Evolutionary conservation across 2,113 vertebrate species (phyloP).

Genomic region (Clupea harengus): DNA sequence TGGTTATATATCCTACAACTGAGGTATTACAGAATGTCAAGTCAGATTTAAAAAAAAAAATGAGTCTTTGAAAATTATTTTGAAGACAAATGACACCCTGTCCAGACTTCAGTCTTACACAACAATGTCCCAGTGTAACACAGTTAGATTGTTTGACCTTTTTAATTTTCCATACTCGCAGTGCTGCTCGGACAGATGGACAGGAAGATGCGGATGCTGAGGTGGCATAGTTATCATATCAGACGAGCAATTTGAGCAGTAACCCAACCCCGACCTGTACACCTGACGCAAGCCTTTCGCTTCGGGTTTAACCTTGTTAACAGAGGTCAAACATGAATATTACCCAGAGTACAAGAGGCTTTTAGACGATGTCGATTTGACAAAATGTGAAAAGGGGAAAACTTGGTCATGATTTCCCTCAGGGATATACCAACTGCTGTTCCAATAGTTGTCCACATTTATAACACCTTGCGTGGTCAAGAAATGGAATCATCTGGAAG

Average conservation of each 20-base stretch:
- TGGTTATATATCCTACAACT: not conserved
- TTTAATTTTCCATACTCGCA: not conserved
- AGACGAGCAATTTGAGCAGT: slow-evolving; percentile 58
- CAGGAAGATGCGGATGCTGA: slow-evolving; percentile 60
- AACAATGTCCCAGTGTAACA: not conserved
- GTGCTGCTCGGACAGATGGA: not conserved
- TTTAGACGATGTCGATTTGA: slow-evolving; percentile 7
- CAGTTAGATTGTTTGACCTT: not conserved
- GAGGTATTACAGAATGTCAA: not conserved
- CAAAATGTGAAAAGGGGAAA: not conserved
- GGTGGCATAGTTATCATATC: slow-evolving; percentile 73
- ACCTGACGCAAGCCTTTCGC: slow-evolving; percentile 57
- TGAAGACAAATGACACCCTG: not conserved
- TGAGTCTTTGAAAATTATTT: not conserved
- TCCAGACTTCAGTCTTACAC: not conserved
- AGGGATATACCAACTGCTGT: not conserved
- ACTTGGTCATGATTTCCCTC: not conserved
- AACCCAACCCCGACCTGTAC: slow-evolving; percentile 56
- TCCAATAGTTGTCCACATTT: not conserved
- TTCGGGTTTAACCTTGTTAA: slow-evolving; percentile 32
- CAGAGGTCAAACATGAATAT: slow-evolving; percentile 19
- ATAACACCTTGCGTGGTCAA: not conserved
- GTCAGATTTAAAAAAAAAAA: not conserved
- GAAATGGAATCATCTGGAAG: not conserved
- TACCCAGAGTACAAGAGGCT: slow-evolving; percentile 47